Evolutionary conservation across 2,113 vertebrate genomes (phyloP).

Genomic region (Crypturellus undulatus): DNA sequence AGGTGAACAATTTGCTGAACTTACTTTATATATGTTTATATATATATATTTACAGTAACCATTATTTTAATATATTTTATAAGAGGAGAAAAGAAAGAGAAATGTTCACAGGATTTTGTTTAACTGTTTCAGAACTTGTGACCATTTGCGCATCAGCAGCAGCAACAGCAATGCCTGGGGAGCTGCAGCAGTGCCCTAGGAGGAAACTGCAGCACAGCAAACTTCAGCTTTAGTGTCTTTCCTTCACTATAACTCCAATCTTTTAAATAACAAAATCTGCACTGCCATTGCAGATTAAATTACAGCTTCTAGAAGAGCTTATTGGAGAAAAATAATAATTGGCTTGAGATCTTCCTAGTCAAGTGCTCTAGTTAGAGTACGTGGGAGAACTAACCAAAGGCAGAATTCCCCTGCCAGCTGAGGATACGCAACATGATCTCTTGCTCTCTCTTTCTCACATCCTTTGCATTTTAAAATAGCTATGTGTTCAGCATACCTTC

Average conservation of each 20-base stretch:
- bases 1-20: background rate
- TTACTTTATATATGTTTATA: background rate
- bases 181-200: background rate
- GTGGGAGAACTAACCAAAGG: background rate
- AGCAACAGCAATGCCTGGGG: conserved; percentile 4
- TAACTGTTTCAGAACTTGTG: background rate
- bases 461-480: conserved; percentile 4
- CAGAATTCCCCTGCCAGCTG: background rate
- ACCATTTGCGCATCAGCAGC: background rate
- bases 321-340: background rate
- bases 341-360: background rate
- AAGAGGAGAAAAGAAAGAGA: background rate
- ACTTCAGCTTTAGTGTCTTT: background rate
- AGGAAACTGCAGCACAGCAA: background rate
- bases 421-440: background rate
- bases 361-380: background rate
- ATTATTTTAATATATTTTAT: background rate
- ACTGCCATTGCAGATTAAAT: background rate
- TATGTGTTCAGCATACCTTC: background rate
- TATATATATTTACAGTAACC: background rate
- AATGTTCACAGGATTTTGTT: background rate
- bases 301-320: background rate
- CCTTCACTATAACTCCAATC: background rate
- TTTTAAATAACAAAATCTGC: background rate
- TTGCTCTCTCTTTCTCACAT: background rate